Evolutionary conservation across 1,140 invertebrate species (phyloP).

Genomic region (Thaumatotibia leucotreta): DNA sequence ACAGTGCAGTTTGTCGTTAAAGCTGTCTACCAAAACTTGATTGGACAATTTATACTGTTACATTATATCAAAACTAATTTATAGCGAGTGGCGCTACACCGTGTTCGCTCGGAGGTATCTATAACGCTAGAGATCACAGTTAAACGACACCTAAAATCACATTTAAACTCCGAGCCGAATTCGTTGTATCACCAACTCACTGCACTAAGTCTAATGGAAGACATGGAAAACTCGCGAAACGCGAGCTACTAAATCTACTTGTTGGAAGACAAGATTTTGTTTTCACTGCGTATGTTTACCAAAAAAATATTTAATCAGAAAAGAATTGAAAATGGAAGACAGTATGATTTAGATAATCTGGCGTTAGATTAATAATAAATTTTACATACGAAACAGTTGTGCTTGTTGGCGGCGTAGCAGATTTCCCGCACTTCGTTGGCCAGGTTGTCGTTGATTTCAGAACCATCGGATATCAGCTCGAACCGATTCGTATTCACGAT

Average conservation of each 20-base stretch:
- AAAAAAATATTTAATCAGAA: conserved; percentile 36
- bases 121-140: conserved; percentile 31
- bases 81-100: not conserved
- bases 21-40: conserved; percentile 75
- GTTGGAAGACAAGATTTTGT: conserved; percentile 75
- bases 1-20: conserved; percentile 69
- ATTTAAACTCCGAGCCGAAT: conserved; percentile 26
- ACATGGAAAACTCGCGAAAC: conserved; percentile 39
- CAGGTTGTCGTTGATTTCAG: conserved; percentile 76
- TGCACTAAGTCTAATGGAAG: conserved; percentile 71
- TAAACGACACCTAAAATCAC: conserved; percentile 23
- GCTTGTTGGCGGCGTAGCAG: conserved; percentile 53
- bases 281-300: conserved; percentile 55
- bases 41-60: conserved; percentile 56
- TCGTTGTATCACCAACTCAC: conserved; percentile 19
- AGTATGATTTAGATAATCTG: conserved; percentile 16
- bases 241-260: conserved; percentile 59
- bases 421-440: conserved; percentile 76
- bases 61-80: conserved; percentile 34
- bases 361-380: conserved; percentile 51
- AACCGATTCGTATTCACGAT: conserved; percentile 59
- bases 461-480: conserved; percentile 53
- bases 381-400: conserved; percentile 68
- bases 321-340: conserved; percentile 30
- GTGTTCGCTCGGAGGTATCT: not conserved